phyloP scores from a whole-genome alignment of 2,888 invertebrate species.

The Dione juno region DNA sequence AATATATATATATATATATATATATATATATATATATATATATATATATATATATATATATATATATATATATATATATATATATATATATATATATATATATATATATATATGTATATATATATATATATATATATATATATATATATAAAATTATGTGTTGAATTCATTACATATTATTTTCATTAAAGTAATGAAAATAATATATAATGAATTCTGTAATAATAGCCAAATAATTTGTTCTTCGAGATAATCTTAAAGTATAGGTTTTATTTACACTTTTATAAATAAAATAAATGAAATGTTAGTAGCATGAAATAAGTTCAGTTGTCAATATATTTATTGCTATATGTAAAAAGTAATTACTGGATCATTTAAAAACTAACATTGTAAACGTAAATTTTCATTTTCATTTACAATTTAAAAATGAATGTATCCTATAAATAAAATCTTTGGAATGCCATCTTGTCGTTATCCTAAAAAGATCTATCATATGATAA shows the following conservation, averaged over 20 bases:
- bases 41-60: no score
- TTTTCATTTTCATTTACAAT: not conserved
- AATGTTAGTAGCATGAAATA: conserved; percentile 40
- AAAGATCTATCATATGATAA: conserved; percentile 12
- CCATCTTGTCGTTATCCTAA: not conserved
- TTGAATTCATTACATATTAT: not conserved
- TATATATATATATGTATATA: no score
- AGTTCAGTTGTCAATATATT: conserved; percentile 44
- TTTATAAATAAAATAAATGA: not conserved
- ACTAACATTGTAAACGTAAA: not conserved
- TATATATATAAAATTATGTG: no score
- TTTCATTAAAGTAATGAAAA: no score
- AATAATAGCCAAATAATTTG: not conserved
- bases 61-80: no score
- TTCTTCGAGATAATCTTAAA: not conserved
- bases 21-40: no score
- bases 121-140: no score
- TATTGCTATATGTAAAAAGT: not conserved
- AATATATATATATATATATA: no score
- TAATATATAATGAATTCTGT: not conserved
- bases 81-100: no score
- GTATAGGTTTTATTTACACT: conserved; percentile 27
- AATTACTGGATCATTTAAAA: conserved; percentile 12
- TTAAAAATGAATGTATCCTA: conserved; percentile 1
- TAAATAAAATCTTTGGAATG: conserved; percentile 24